These are phyloP conservation scores for Phylloscopus trochilus DNA, from an alignment of 2,113 vertebrate genomes.

Conservation along the genomic window DNA sequence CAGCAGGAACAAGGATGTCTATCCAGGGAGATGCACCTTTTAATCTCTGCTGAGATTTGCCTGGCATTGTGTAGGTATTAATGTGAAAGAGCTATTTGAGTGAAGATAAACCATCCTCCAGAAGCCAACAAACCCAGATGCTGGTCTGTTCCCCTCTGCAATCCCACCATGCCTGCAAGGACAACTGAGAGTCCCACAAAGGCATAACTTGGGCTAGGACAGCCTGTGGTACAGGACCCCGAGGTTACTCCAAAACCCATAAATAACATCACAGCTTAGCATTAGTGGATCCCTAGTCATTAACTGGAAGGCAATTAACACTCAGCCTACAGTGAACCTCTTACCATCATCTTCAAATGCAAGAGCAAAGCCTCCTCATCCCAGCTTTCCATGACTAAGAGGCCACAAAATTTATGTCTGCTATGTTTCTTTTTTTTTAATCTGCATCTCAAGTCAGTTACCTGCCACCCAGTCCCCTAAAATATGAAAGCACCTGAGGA, in stretches of 20 bases:
- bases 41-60: not conserved
- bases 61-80: not conserved
- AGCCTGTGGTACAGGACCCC: not conserved
- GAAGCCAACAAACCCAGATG: not conserved
- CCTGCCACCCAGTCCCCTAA: not conserved
- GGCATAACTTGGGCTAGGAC: fast-evolving
- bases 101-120: not conserved
- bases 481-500: not conserved
- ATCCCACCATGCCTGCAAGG: not conserved
- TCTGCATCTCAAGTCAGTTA: not conserved
- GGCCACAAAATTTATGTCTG: not conserved
- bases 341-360: not conserved
- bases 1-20: not conserved
- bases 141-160: not conserved
- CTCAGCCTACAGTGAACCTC: not conserved
- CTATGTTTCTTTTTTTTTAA: not conserved
- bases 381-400: not conserved
- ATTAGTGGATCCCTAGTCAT: not conserved
- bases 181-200: not conserved
- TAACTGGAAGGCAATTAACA: not conserved
- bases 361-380: not conserved
- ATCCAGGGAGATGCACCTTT: not conserved
- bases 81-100: not conserved
- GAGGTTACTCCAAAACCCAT: not conserved
- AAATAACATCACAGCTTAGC: not conserved